These are phyloP conservation scores for Neelides sp. DNA, from an alignment of 1,140 invertebrate species.

Conservation along the genomic window DNA sequence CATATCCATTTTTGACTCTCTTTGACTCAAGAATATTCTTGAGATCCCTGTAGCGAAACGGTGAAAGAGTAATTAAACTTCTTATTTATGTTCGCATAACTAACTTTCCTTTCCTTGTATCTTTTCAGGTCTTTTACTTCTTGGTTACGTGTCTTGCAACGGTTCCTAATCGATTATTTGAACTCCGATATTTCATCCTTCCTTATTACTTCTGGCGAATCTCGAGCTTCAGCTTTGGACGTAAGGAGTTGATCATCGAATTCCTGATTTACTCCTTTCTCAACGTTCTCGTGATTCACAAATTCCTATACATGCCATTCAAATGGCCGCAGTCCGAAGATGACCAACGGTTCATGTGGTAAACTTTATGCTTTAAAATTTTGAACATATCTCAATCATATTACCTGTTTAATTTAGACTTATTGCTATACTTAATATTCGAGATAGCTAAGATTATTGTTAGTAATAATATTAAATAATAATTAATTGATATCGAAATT, in stretches of 20 bases:
- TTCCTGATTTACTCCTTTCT: constrained; percentile 53
- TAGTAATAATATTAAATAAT: background rate
- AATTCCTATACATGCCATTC: constrained; percentile 74
- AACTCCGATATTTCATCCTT: constrained; percentile 87
- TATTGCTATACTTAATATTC: background rate
- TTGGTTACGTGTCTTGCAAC: constrained; percentile 49
- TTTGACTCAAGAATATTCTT: too few species aligned
- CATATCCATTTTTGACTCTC: too few species aligned
- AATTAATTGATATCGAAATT: background rate
- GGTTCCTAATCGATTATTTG: constrained; percentile 72
- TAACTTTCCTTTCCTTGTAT: constrained; percentile 19
- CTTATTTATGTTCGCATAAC: too few species aligned
- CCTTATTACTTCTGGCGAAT: constrained; percentile 76
- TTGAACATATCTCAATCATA: background rate
- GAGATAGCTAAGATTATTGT: background rate
- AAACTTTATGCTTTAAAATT: constrained; percentile 32
- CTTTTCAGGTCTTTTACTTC: constrained; percentile 47
- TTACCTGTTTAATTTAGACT: background rate
- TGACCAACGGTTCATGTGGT: constrained; percentile 88
- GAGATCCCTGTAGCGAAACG: too few species aligned
- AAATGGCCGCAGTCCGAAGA: constrained; percentile 61
- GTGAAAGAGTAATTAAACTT: too few species aligned
- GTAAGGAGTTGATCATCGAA: constrained; percentile 50
- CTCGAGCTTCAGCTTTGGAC: constrained; percentile 44
- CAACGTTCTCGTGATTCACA: constrained; percentile 61